phyloP scores from a whole-genome alignment of 2,113 vertebrate genomes.

The Atrichornis clamosus region DNA sequence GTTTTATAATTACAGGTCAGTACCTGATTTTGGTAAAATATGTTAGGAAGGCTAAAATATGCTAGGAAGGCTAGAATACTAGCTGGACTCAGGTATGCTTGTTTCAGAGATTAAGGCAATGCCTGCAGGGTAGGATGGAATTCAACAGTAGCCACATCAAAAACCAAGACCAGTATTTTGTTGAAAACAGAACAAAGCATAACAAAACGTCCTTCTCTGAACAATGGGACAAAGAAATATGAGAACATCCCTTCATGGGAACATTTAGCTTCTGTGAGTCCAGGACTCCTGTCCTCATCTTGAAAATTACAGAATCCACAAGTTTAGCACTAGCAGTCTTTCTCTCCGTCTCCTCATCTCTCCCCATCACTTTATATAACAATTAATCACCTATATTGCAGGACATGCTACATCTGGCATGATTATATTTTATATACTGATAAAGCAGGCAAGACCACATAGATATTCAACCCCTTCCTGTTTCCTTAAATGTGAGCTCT shows the following conservation, averaged over 20 bases:
- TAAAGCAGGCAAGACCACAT: neutral
- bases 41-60: no score
- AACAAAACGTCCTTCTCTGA: neutral
- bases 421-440: neutral
- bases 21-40: neutral
- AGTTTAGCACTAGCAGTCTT: neutral
- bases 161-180: neutral
- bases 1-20: neutral
- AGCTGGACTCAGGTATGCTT: neutral
- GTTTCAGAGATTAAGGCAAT: neutral
- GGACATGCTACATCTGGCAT: neutral
- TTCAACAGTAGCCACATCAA: neutral
- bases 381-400: neutral
- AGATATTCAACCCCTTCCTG: neutral
- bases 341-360: neutral
- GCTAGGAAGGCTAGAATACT: no score
- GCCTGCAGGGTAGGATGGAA: neutral
- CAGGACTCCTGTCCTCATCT: neutral
- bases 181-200: neutral
- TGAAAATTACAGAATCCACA: neutral
- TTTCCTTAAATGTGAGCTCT: neutral
- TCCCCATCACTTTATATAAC: neutral
- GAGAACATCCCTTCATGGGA: neutral
- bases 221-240: neutral
- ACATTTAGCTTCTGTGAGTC: neutral